Evolutionary conservation across 1,140 invertebrate species (phyloP), one percentile per base, ranked within the genome.

Genomic region (Conopomorpha cramerella): DNA sequence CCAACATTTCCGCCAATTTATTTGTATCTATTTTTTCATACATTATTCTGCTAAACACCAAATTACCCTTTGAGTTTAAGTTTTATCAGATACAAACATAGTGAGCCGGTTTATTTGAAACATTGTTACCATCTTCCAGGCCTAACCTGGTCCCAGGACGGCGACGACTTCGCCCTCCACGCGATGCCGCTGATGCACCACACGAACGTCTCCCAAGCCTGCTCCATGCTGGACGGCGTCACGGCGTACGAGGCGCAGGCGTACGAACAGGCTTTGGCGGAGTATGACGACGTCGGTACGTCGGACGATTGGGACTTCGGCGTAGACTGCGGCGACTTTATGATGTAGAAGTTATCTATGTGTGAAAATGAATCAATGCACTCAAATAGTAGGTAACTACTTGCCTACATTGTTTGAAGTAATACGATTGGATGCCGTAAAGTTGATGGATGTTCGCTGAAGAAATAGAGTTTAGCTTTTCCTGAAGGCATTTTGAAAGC

Each of bases 281-380:
- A 83, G 39, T 82, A 82, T 36, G 79, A 82, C 45, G 81, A 81
- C 16, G 64, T 72, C 6, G 81, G 76, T n/a, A 79, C 76, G 13
- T 80, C 80, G n/a, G 81, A 83, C 40, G 82, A 83, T 43, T 83
- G 82, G 62, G 82, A 83, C 51, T 81, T 83, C 43, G 80, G 81
- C 30, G 80, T 83, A 31, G 81, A 83, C 43, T 83, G 82, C 55
- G 82, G 82, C 2, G 82, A 83, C 42, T 83, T 83, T 48, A 83
- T 83, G 78, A 82, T 83, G 76, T 83, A 81, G n/a, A n/a, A n/a
- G n/a, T n/a, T n/a, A n/a, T n/a, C n/a, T n/a, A n/a, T n/a, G n/a
- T n/a, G n/a, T n/a, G n/a, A n/a, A n/a, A n/a, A n/a, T n/a, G n/a
- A n/a, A n/a, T n/a, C n/a, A n/a, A n/a, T n/a, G n/a, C n/a, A n/a